Conservation (phyloP, 2,113 vertebrate species). For the Ptilonorhynchus violaceus region DNA sequence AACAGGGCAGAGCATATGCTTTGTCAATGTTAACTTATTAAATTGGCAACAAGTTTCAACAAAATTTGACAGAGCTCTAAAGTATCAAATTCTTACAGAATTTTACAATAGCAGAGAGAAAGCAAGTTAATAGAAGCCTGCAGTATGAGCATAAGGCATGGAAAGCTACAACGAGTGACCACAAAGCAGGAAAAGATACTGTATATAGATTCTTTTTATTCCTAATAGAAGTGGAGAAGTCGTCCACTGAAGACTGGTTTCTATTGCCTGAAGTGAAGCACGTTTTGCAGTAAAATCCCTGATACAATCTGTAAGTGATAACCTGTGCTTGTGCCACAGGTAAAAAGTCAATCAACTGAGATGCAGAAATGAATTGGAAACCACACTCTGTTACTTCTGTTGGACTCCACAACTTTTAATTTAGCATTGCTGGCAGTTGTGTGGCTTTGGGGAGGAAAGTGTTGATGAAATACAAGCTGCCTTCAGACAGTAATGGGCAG, state of each 20-base stretch:
- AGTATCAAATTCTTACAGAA: background rate
- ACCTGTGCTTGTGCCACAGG: background rate
- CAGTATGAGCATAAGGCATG: background rate
- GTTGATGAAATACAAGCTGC: background rate
- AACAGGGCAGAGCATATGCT: fast-evolving
- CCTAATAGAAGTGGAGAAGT: background rate
- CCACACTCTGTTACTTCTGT: fast-evolving
- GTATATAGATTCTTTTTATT: background rate
- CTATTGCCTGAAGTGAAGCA: background rate
- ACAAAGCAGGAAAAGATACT: background rate
- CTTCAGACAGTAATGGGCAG: background rate
- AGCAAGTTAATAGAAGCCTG: background rate
- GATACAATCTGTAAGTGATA: background rate
- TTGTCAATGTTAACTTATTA: background rate
- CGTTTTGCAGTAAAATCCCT: background rate
- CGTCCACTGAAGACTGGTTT: background rate
- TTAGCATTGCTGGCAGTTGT: background rate
- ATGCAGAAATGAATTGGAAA: background rate
- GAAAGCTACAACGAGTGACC: background rate
- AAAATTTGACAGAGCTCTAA: background rate
- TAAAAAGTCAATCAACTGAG: background rate
- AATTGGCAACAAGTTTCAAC: background rate
- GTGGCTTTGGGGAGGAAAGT: background rate
- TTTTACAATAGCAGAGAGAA: background rate
- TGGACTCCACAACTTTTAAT: background rate